phyloP scores from a whole-genome alignment of 2,797 vertebrate genomes.

The Hylomyscus alleni region DNA sequence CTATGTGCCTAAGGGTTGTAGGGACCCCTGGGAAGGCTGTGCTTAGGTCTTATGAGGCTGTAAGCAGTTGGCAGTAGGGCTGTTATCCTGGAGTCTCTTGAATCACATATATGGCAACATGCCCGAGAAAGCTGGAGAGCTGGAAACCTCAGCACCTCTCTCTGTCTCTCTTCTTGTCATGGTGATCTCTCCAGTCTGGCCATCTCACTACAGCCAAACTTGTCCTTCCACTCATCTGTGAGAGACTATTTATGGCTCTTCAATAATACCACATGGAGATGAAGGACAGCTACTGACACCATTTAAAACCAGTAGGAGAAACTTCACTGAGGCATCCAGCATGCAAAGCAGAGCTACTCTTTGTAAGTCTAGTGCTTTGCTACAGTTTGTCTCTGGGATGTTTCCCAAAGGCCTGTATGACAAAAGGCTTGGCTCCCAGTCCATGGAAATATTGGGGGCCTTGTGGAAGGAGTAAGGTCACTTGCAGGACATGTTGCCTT shows the following conservation, averaged over 20 bases:
- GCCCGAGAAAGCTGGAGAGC: neutral
- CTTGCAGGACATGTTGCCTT: neutral
- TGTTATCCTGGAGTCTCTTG: neutral
- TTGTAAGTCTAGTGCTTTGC: neutral
- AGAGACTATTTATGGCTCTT: neutral
- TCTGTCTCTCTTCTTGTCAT: neutral
- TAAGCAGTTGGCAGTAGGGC: neutral
- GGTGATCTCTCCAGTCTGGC: neutral
- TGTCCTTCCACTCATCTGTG: neutral
- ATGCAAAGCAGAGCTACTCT: neutral
- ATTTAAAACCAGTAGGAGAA: neutral
- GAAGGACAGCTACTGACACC: neutral
- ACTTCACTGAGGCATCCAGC: neutral
- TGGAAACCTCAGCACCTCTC: neutral
- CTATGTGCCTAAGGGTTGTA: neutral
- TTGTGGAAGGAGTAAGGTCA: neutral
- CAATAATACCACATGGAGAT: neutral
- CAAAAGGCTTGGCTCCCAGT: neutral
- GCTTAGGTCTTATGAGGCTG: neutral
- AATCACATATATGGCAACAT: neutral
- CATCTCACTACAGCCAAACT: neutral
- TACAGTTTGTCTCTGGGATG: neutral
- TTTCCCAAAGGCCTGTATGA: neutral
- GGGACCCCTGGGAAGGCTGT: neutral
- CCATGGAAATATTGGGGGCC: neutral